Evolutionary conservation across 1,140 invertebrate species (phyloP).

Genomic region (Himalopsyche phryganea): DNA sequence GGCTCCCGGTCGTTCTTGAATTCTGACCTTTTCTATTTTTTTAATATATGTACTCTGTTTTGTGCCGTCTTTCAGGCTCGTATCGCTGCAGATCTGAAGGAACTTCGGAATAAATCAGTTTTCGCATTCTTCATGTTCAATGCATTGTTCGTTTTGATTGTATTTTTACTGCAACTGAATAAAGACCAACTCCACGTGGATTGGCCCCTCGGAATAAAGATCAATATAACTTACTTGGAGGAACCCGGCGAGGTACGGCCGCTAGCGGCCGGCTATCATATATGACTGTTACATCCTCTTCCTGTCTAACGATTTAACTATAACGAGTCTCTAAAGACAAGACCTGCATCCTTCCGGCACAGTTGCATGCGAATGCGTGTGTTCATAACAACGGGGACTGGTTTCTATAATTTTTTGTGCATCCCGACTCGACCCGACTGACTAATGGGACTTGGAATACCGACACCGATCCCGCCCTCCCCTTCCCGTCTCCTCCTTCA

Average conservation of each 20-base stretch:
- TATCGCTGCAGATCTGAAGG: constrained; percentile 83
- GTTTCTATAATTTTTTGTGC: constrained; percentile 30
- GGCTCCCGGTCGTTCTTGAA: constrained; percentile 29
- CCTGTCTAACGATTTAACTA: constrained; percentile 36
- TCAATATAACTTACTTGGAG: constrained; percentile 89
- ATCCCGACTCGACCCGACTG: constrained; percentile 18
- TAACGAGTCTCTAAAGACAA: constrained; percentile 47
- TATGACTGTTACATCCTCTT: constrained; percentile 30
- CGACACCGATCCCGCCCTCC: constrained; percentile 18
- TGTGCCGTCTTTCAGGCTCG: constrained; percentile 69
- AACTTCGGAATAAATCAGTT: constrained; percentile 92
- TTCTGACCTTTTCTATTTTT: constrained; percentile 22
- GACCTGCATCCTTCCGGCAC: constrained; percentile 42
- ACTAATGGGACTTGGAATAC: constrained; percentile 32
- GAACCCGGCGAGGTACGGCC: constrained; percentile 79
- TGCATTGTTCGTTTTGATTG: constrained; percentile 96
- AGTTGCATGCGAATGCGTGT: constrained; percentile 45
- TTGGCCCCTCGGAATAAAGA: constrained; percentile 91
- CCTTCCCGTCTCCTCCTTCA: neutral
- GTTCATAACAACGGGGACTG: constrained; percentile 32
- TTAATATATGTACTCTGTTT: constrained; percentile 43
- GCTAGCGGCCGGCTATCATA: constrained; percentile 23
- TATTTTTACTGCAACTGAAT: constrained; percentile 96
- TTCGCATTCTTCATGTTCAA: constrained; percentile 99
- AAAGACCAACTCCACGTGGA: constrained; percentile 94